phyloP scores from a whole-genome alignment of 2,797 vertebrate species.

The Philypnodon macrostomus region DNA sequence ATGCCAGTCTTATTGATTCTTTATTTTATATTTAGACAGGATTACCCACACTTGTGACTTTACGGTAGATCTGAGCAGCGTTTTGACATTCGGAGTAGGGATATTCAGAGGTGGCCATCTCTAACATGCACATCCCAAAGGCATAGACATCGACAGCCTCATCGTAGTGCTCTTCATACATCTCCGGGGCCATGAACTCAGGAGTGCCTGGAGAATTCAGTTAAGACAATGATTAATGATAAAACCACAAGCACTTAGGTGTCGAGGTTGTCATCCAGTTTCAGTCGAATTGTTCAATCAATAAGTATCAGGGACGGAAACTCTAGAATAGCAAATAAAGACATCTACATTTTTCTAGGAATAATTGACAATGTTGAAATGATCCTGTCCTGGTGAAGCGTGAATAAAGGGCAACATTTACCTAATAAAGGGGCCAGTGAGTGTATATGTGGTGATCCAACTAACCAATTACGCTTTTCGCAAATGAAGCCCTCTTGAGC shows the following conservation, averaged over 20 bases:
- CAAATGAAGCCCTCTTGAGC: constrained; percentile 95
- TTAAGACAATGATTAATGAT: constrained; percentile 15
- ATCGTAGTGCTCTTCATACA: constrained; percentile 98
- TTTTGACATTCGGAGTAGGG: constrained; percentile 99
- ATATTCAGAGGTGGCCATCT: constrained; percentile 99
- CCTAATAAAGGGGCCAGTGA: too few relatives aligned
- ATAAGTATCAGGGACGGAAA: constrained; percentile 4
- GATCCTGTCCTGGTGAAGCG: not conserved
- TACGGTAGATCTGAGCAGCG: constrained; percentile 97
- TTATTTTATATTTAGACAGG: not conserved
- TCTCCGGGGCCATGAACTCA: constrained; percentile 98
- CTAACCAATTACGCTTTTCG: constrained; percentile 97
- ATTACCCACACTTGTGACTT: constrained; percentile 96
- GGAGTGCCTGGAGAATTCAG: constrained; percentile 84
- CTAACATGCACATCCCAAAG: constrained; percentile 99
- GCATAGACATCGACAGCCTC: constrained; percentile 97
- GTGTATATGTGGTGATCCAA: too few relatives aligned
- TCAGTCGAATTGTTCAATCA: constrained; percentile 12
- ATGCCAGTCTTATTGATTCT: not conserved
- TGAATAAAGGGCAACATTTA: too few relatives aligned
- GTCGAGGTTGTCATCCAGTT: constrained; percentile 15
- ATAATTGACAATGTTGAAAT: constrained; percentile 7
- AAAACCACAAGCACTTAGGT: not conserved
- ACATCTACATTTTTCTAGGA: not conserved
- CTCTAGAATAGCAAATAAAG: not conserved